Conservation (phyloP, 2,888 invertebrate species). For the Phyllotreta cruciferae region DNA sequence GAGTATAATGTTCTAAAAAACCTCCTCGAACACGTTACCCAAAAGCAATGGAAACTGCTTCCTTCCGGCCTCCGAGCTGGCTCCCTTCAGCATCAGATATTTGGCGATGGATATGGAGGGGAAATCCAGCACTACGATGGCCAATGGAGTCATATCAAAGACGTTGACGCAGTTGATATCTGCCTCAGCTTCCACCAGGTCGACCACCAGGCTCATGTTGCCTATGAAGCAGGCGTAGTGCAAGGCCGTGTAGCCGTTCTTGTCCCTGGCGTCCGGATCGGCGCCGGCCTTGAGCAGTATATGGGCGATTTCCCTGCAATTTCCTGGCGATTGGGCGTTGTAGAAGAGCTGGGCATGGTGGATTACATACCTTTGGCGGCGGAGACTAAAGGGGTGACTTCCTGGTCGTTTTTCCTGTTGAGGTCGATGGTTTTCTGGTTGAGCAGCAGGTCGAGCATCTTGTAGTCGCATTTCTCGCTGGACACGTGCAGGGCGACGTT, state of each 20-base stretch:
- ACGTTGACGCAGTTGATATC: slow-evolving; percentile 40
- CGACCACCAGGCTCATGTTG: slow-evolving; percentile 34
- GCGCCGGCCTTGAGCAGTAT: slow-evolving; percentile 42
- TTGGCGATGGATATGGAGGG: slow-evolving; percentile 39
- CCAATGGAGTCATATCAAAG: slow-evolving; percentile 48
- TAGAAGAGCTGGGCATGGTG: neutral
- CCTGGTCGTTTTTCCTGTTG: slow-evolving; percentile 14
- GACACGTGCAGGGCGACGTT: slow-evolving; percentile 41
- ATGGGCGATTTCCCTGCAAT: slow-evolving; percentile 29
- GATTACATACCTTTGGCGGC: slow-evolving; percentile 24
- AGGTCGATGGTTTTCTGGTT: slow-evolving; percentile 18
- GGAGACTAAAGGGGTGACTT: slow-evolving; percentile 37
- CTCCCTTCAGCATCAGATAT: slow-evolving; percentile 43
- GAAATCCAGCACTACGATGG: slow-evolving; percentile 38
- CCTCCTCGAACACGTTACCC: slow-evolving; percentile 32
- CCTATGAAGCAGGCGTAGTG: slow-evolving; percentile 39
- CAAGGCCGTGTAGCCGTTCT: slow-evolving; percentile 41
- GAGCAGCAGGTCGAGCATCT: slow-evolving; percentile 28
- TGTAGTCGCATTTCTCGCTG: slow-evolving; percentile 39
- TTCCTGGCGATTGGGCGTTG: slow-evolving; percentile 1
- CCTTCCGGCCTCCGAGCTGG: slow-evolving; percentile 29
- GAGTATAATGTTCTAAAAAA: neutral
- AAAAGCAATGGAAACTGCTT: slow-evolving; percentile 37
- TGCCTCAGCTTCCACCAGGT: slow-evolving; percentile 41
- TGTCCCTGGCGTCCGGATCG: slow-evolving; percentile 39